These are phyloP conservation scores for Guaruba guarouba DNA, from an alignment of 2,113 vertebrate genomes.

Conservation along the genomic window DNA sequence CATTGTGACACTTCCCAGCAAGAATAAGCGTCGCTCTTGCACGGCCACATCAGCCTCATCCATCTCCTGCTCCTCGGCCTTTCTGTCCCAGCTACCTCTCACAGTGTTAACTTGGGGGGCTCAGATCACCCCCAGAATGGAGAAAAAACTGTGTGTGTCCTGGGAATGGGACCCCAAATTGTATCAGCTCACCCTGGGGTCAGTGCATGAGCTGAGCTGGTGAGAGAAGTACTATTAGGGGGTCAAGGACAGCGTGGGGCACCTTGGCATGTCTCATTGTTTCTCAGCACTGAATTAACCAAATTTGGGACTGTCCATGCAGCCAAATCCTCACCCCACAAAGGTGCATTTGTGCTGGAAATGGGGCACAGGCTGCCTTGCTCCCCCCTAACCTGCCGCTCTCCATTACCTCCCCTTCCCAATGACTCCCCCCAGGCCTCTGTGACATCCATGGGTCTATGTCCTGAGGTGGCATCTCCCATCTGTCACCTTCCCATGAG, in stretches of 20 bases:
- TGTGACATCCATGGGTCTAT: neutral
- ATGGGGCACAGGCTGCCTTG: neutral
- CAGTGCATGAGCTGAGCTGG: neutral
- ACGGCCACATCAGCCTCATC: neutral
- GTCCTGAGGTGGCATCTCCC: neutral
- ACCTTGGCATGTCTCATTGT: accelerated
- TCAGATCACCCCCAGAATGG: neutral
- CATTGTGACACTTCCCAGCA: neutral
- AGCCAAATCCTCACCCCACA: neutral
- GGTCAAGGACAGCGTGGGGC: accelerated
- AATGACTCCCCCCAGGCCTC: neutral
- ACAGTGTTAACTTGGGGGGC: neutral
- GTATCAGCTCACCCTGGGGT: neutral
- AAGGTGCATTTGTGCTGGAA: neutral
- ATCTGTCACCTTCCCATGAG: accelerated
- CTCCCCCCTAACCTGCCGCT: neutral
- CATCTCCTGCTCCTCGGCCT: neutral
- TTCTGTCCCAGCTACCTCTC: accelerated
- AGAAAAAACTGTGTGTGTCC: neutral
- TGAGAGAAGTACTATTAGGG: neutral
- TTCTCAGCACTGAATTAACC: neutral
- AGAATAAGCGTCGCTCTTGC: neutral
- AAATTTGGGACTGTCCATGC: neutral
- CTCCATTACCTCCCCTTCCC: neutral
- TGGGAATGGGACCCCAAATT: neutral